phyloP scores from a whole-genome alignment of 2,113 vertebrate genomes.

The Thalassarche chlororhynchos region DNA sequence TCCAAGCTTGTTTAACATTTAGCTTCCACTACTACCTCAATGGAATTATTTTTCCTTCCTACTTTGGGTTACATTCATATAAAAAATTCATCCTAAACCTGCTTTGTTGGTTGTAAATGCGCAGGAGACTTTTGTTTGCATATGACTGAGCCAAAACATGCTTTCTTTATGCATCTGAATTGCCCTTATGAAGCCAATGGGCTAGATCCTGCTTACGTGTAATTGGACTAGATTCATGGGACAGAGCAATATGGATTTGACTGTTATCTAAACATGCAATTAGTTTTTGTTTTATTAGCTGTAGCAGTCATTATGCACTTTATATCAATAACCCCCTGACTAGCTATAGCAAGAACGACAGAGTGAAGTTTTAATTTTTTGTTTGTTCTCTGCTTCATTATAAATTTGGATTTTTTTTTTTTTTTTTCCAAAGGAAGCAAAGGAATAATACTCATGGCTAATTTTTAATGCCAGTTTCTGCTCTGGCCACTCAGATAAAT shows the following conservation, averaged over 20 bases:
- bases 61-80: neutral
- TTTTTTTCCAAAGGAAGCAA: neutral
- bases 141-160: neutral
- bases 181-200: neutral
- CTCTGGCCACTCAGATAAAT: neutral
- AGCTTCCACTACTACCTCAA: neutral
- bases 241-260: neutral
- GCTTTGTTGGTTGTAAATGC: neutral
- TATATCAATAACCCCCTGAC: neutral
- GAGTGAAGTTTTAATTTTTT: neutral
- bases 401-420: neutral
- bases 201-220: neutral
- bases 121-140: neutral
- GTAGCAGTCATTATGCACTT: neutral
- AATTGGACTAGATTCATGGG: neutral
- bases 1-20: neutral
- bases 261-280: neutral
- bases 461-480: neutral
- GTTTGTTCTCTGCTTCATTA: neutral
- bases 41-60: constrained; percentile 6
- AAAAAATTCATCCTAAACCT: neutral
- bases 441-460: neutral
- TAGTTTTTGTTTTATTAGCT: neutral
- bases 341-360: neutral
- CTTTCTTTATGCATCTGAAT: neutral